Base-by-base conservation (phyloP, 1,140 invertebrate species). In the Caenorhabditis brenneri region DNA sequence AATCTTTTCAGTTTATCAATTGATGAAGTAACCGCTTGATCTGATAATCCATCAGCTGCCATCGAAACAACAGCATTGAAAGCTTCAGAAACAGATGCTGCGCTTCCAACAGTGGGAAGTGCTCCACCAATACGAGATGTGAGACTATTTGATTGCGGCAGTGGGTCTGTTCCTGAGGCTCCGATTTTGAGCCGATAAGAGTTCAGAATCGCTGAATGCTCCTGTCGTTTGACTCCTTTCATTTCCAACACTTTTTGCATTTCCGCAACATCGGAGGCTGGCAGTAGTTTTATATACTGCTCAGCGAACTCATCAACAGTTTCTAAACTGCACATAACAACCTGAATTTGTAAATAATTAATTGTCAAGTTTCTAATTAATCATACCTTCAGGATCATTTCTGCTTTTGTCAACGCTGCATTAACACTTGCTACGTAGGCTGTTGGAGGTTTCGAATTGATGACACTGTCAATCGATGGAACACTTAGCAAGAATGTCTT, bases 371-470 rank as follows among this genome's bases (percentile, higher is more conserved):
- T n/a, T n/a, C n/a, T n/a, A n/a, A n/a, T n/a, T n/a, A n/a, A n/a
- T n/a, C n/a, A n/a, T n/a, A 98, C 93, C 92, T 99, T 99, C 6
- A 99, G 92, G 55, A 99, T 96, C 95, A 99, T 97, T 92, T 99
- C 97, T 0, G 97, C 97, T 89, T 96, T 96, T 4, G 96, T 96
- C 96, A 99, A 98, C 48, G 96, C 95, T 92, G 97, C 97, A 0
- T 96, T 94, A 0, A 99, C 96, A 24, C 98, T 95, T 91, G 94
- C 93, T 19, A 94, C 94, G 88, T 93, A 95, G 88, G 93, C 93
- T 85, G 87, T 87, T 36, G 88, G 89, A n/a, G 87, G 91, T 84
- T 91, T 91, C 16, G 86, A 86, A 12, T 86, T 85, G 33, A 90
- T 79, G 7, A 95, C 94, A 22, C 95, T 96, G 0, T 95, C 96